Evolutionary conservation across 2,113 vertebrate genomes (phyloP), one percentile per base, ranked within the genome.

Genomic region (Pandion haliaetus): DNA sequence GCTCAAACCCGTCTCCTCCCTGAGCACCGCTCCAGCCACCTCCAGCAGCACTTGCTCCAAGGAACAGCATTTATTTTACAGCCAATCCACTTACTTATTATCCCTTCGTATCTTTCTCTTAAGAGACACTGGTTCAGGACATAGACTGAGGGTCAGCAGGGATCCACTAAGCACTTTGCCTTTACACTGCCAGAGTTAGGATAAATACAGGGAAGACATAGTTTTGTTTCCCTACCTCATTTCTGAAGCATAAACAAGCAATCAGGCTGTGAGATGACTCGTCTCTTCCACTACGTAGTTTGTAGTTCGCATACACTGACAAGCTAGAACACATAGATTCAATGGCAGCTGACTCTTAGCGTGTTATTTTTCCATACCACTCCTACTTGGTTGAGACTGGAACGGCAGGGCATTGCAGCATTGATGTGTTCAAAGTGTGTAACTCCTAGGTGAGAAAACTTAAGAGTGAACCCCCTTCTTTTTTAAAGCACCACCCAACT

Each of bases 221-320:
- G 14, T 13, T 38, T 10, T 3, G 4, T 25, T 28, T 11, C 32
- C 47, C 57, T 44, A 17, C 28, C 78, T n/a, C 15, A 2, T 2
- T 57, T 31, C 29, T 8, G 59, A 24, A 29, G 36, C 78, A 19
- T 1, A 8, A 12, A 2, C 10, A 19, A n/a, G 58, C 55, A 58
- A 12, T 2, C 42, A 7, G 58, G 32, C 61, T 3, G 55, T 1
- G 11, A 61, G 57, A 17, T 5, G 17, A 57, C 3, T 0, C 3
- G 28, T 12, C 29, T 70, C 90, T 38, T 12, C 24, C 54, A 17
- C 73, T 6, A 18, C 1, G 0, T 6, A 31, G 17, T 6, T 3
- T 7, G 9, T 4, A n/a, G 38, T 61, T 19, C 17, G 0, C 58
- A 17, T 2, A 6, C 21, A 1, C 8, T 1, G 47, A 15, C 57